phyloP scores from a whole-genome alignment of 2,113 vertebrate genomes.

The Trichomycterus rosablanca region DNA sequence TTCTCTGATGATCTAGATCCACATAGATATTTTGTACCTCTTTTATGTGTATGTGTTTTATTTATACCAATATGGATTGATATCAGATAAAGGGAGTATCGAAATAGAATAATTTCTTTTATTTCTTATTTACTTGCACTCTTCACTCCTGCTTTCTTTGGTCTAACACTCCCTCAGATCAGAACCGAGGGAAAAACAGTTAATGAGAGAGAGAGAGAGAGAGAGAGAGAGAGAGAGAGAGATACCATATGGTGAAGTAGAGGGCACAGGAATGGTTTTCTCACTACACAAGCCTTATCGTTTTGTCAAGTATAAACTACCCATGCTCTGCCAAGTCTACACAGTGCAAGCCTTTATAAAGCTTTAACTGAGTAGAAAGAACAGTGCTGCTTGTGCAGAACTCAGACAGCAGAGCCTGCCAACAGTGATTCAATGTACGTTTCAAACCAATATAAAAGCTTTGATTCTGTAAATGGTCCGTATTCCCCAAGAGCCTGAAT shows the following conservation, averaged over 20 bases:
- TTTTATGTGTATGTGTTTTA: no score
- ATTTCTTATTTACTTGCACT: neutral
- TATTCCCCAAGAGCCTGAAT: conserved; percentile 7
- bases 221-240: conserved; percentile 5
- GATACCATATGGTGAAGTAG: neutral
- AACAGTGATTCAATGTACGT: conserved; percentile 10
- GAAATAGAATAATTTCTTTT: neutral
- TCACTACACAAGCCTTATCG: neutral
- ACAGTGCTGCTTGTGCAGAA: neutral
- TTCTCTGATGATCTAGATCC: no score
- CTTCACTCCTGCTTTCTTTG: neutral
- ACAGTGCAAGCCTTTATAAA: neutral
- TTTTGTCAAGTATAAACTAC: conserved; percentile 7
- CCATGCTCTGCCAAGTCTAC: neutral
- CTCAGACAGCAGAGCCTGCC: conserved; percentile 14
- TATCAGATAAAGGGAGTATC: no score
- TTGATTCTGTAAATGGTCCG: conserved; percentile 20
- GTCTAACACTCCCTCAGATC: neutral
- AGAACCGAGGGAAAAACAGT: neutral
- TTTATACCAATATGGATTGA: no score
- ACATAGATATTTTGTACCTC: no score
- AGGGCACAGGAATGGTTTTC: neutral
- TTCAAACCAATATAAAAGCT: conserved; percentile 11
- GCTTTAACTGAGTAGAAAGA: neutral
- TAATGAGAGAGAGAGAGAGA: conserved; percentile 8